Evolutionary conservation across 2,113 vertebrate species (phyloP), one percentile per base, ranked within the genome.

Genomic region (Sula dactylatra): DNA sequence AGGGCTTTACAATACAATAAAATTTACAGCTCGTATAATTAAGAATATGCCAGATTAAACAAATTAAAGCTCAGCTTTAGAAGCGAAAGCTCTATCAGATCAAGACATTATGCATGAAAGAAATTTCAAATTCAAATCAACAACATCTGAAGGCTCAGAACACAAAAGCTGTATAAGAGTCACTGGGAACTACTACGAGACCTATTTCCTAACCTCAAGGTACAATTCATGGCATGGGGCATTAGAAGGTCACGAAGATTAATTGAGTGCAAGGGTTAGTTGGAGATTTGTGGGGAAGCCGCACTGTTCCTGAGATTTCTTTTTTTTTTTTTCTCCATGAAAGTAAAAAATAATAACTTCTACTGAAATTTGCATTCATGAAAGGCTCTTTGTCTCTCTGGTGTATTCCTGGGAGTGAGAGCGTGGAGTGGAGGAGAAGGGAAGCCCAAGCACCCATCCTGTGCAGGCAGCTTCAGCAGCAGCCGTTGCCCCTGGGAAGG

Each of bases 1-100:
- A 86, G 77, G 71, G 87, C 91, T 97, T 96, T 93, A 92, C 94
- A 95, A 50, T 95, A 95, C 94, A 92, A 97, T 97, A 97, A 97
- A 97, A 97, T 97, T 95, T 97, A 97, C 92, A 96, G 93, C 96
- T 96, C 94, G 54, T 97, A 95, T 97, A 98, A 97, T 98, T 98
- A 98, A 95, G 93, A 96, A 96, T 93, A 95, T 95, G 95, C 71
- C 94, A 96, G 94, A 97, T 98, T 96, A 98, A 96, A 95, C 96
- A 97, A 97, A 97, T 96, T 95, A 96, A 93, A 95, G 58, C 83
- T 93, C 67, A 72, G 56, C 71, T 93, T 90, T 82, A 71, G 89
- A 95, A 90, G 69, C 0, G 0, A 94, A 93, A 92, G 85, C 91
- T 94, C 58, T 59, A 93, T 95, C 94, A 83, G 94, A 96, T 94